Evolutionary conservation across 2,888 invertebrate species (phyloP).

Genomic region (Allophyes oxyacanthae): DNA sequence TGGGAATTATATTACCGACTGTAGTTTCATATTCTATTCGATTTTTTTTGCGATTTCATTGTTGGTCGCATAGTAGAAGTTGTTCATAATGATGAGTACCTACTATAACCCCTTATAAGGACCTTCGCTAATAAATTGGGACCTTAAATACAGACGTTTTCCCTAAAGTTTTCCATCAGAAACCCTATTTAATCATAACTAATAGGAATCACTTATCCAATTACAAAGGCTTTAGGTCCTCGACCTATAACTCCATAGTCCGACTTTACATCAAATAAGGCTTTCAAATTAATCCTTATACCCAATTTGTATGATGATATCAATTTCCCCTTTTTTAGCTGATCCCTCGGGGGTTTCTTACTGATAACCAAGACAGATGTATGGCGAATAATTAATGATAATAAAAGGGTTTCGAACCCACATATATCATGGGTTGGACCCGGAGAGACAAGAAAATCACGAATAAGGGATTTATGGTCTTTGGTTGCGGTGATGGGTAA

Average conservation of each 20-base stretch:
- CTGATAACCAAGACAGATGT: conserved; percentile 48
- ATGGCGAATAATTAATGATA: conserved; percentile 60
- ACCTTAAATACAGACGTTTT: no score
- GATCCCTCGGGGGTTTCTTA: conserved; percentile 46
- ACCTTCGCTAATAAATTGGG: no score
- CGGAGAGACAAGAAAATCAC: conserved; percentile 59
- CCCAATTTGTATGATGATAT: conserved; percentile 54
- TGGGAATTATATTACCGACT: no score
- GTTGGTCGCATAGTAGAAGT: no score
- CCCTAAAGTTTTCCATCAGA: no score
- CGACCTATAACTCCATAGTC: conserved; percentile 10
- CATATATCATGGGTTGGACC: conserved; percentile 57
- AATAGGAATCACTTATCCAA: no score
- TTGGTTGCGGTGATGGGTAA: conserved; percentile 11
- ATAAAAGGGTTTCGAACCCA: conserved; percentile 51
- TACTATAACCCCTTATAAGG: no score
- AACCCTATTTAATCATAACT: no score
- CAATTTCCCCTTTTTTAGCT: conserved; percentile 47
- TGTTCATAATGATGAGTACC: no score
- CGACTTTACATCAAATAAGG: conserved; percentile 24
- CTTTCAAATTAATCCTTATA: conserved; percentile 40
- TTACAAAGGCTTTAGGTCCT: background rate
- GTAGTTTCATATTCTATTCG: no score
- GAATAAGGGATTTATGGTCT: conserved; percentile 59
- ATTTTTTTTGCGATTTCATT: no score